Evolutionary conservation across 2,113 vertebrate species (phyloP).

Genomic region (Onychorhynchus coronatus): DNA sequence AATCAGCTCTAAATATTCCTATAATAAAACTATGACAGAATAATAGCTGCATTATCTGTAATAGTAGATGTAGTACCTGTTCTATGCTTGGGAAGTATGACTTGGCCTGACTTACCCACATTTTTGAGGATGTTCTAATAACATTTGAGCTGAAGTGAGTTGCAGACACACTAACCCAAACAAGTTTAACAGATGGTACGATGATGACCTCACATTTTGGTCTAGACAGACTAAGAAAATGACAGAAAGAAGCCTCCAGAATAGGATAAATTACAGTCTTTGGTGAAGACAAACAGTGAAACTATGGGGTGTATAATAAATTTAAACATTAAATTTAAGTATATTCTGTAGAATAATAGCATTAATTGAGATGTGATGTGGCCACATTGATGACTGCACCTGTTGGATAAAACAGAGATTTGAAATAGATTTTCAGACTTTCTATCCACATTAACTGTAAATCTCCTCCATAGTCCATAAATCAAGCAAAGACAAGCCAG

Average conservation of each 20-base stretch:
- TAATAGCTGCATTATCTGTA: neutral
- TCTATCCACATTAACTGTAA: neutral
- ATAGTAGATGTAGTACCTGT: neutral
- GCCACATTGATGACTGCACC: neutral
- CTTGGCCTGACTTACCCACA: neutral
- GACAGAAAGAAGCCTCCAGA: neutral
- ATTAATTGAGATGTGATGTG: neutral
- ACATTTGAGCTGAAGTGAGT: neutral
- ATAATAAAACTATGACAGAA: neutral
- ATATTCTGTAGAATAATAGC: neutral
- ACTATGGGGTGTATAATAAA: neutral
- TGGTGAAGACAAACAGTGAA: neutral
- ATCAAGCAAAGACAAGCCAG: neutral
- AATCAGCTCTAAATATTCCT: neutral
- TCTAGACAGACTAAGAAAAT: conserved; percentile 33
- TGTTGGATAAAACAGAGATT: neutral
- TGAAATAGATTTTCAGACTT: neutral
- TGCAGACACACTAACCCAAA: neutral
- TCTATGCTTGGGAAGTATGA: neutral
- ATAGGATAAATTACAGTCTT: neutral
- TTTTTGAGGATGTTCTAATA: neutral
- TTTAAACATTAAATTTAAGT: neutral
- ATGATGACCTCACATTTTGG: conserved; percentile 16
- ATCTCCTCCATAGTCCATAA: neutral
- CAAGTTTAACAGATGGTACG: neutral